Percentiles rank a stretch among this genome's conserved stretches.
Conservation (phyloP, 2,113 vertebrate species). For the Leptobrachium ailaonicum region DNA sequence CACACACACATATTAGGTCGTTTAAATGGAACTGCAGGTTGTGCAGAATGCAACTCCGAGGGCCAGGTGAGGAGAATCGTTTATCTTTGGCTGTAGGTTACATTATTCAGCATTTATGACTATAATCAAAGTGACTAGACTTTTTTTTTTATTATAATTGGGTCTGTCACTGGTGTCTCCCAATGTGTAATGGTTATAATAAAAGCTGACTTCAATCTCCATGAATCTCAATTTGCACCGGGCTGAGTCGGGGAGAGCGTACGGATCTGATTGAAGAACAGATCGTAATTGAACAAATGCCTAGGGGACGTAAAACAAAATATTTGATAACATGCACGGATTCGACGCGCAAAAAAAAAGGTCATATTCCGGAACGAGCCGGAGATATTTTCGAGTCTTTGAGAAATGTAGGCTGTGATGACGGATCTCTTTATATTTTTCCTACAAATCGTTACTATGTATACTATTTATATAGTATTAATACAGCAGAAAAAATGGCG, state of each 20-base stretch:
- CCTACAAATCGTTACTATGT: too few relatives aligned
- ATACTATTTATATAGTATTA: too few relatives aligned
- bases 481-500: too few relatives aligned
- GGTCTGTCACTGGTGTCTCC: neutral
- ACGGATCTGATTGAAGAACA: neutral
- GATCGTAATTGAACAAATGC: conserved; percentile 5
- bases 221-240: conserved; percentile 1
- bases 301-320: conserved; percentile 6
- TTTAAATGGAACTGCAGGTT: neutral
- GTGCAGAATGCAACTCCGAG: neutral
- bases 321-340: conserved; percentile 11
- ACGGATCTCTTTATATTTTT: too few relatives aligned
- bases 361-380: conserved; percentile 2
- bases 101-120: neutral
- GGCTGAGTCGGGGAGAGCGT: neutral
- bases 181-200: conserved; percentile 15
- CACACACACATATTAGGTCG: neutral
- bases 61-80: neutral
- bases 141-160: conserved; percentile 7
- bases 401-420: conserved; percentile 12
- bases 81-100: conserved; percentile 1
- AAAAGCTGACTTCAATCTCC: conserved; percentile 14
- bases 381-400: conserved; percentile 18
- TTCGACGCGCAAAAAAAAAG: conserved; percentile 6
- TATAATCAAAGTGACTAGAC: conserved; percentile 9